These are phyloP conservation scores for Hippocampus guttulatus DNA, from an alignment of 2,113 vertebrate genomes.

Conservation along the genomic window DNA sequence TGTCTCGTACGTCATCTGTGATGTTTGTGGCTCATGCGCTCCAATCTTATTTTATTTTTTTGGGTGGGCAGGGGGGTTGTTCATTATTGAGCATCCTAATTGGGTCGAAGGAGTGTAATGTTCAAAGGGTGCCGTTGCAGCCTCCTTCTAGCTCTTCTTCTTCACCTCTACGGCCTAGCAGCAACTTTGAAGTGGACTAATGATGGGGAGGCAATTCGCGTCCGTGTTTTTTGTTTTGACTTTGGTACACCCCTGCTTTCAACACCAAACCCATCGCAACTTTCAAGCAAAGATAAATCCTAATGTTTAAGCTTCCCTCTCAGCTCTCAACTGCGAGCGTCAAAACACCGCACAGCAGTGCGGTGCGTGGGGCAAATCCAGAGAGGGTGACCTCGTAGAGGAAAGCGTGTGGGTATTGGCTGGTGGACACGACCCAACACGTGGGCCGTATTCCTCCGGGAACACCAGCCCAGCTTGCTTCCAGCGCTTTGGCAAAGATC, in stretches of 20 bases:
- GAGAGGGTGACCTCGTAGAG: constrained; percentile 46
- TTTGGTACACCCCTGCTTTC: constrained; percentile 24
- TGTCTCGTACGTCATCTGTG: not conserved
- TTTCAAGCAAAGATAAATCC: constrained; percentile 60
- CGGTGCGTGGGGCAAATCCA: not conserved
- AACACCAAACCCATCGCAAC: constrained; percentile 58
- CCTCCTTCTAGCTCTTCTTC: constrained; percentile 44
- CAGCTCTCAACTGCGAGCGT: constrained; percentile 52
- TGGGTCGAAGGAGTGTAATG: constrained; percentile 60
- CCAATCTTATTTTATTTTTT: not conserved
- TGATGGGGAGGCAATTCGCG: constrained; percentile 49
- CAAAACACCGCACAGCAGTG: constrained; percentile 49
- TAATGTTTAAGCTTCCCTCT: constrained; percentile 64
- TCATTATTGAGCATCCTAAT: constrained; percentile 66
- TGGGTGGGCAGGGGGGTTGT: constrained; percentile 24
- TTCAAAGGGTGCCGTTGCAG: constrained; percentile 56
- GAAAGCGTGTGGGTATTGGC: constrained; percentile 45
- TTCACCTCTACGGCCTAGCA: constrained; percentile 61
- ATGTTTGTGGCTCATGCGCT: not conserved
- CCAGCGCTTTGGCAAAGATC: constrained; percentile 65
- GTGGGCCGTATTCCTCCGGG: constrained; percentile 49
- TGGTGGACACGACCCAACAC: constrained; percentile 48
- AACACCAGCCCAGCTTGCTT: constrained; percentile 58
- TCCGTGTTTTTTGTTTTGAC: constrained; percentile 15
- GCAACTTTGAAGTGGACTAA: constrained; percentile 67